Conservation (phyloP, 2,797 vertebrate genomes). For the Cossypha heuglini region DNA sequence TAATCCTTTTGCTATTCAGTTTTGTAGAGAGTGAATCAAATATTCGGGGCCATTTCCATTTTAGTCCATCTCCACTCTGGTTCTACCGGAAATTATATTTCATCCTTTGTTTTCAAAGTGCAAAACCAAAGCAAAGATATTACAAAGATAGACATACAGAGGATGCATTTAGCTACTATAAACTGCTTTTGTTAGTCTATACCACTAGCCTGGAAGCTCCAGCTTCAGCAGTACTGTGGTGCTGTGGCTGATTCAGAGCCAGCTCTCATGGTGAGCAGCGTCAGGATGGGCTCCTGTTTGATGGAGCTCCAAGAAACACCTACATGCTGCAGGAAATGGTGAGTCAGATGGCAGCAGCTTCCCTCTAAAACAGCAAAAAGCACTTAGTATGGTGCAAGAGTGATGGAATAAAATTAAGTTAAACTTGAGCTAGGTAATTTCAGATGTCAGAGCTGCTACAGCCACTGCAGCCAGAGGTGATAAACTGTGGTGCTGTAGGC, state of each 20-base stretch:
- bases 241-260: neutral
- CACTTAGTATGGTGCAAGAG: neutral
- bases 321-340: neutral
- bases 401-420: neutral
- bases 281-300: neutral
- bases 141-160: neutral
- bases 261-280: neutral
- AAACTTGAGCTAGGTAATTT: neutral
- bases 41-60: neutral
- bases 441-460: neutral
- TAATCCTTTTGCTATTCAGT: neutral
- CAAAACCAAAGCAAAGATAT: neutral
- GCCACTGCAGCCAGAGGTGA: neutral
- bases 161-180: neutral
- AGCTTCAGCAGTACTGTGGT: neutral
- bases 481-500: neutral
- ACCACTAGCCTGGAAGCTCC: neutral
- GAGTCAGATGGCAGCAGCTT: constrained; percentile 20
- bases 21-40: neutral
- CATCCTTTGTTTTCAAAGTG: neutral
- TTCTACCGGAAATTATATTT: neutral
- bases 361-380: neutral
- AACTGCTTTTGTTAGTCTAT: neutral
- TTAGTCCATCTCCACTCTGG: neutral
- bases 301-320: constrained; percentile 4